These are phyloP conservation scores for Volucella inflata DNA, from an alignment of 2,888 invertebrate species.

Conservation along the genomic window DNA sequence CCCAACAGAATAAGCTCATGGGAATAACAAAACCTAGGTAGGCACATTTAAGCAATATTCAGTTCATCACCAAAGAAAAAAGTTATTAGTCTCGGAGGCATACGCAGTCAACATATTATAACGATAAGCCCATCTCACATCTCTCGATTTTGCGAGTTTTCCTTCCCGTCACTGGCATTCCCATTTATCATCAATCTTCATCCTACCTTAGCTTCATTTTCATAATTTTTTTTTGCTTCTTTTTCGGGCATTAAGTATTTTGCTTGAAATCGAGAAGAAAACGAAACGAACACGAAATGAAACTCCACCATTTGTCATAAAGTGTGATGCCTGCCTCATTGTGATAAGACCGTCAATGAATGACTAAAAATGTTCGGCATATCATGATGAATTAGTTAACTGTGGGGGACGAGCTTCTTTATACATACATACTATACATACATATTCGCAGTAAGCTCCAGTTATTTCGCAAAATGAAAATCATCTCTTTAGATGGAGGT, in stretches of 20 bases:
- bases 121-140: not conserved
- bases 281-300: not conserved
- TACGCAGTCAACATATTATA: too few relatives aligned
- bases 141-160: not conserved
- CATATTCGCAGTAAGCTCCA: not conserved
- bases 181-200: conserved; percentile 33
- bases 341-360: conserved; percentile 59
- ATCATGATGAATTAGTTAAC: conserved; percentile 44
- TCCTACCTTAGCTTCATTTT: conserved; percentile 15
- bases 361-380: conserved; percentile 48
- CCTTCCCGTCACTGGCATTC: not conserved
- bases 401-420: too few relatives aligned
- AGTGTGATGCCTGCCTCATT: conserved; percentile 53
- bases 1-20: too few relatives aligned
- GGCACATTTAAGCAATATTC: too few relatives aligned
- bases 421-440: too few relatives aligned
- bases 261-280: conserved; percentile 23
- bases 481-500: not conserved
- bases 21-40: too few relatives aligned
- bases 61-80: too few relatives aligned
- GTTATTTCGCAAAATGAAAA: not conserved
- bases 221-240: conserved; percentile 3
- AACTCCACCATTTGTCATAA: conserved; percentile 48
- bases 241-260: not conserved
- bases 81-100: too few relatives aligned